phyloP scores from a whole-genome alignment of 2,113 vertebrate genomes.

The Campylomormyrus tamandua region DNA sequence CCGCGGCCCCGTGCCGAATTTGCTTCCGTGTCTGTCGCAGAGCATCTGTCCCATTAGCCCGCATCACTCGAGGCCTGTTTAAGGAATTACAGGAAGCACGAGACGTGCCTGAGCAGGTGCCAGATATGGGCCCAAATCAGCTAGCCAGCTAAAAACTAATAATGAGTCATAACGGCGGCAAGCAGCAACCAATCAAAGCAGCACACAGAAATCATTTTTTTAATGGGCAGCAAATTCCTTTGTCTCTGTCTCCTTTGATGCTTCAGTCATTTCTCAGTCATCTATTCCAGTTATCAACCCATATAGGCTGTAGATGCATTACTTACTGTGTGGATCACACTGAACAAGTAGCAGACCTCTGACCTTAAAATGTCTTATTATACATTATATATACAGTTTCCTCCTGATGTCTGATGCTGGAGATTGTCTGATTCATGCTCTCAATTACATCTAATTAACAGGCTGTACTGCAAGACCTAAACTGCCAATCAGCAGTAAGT shows the following conservation, averaged over 20 bases:
- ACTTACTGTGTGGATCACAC: background rate
- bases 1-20: background rate
- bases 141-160: background rate
- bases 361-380: background rate
- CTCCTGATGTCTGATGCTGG: background rate
- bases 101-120: background rate
- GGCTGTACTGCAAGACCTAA: background rate
- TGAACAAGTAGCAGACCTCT: background rate
- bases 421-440: background rate
- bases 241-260: background rate
- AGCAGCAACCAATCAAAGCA: background rate
- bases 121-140: background rate
- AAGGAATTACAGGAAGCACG: background rate
- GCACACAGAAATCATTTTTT: background rate
- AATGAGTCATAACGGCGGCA: background rate
- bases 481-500: background rate
- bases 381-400: background rate
- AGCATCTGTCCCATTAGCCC: slow-evolving; percentile 9
- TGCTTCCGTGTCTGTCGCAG: background rate
- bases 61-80: background rate
- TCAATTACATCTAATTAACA: background rate
- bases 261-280: background rate
- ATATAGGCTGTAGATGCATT: background rate
- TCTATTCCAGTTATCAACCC: background rate
- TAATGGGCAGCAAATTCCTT: background rate